Evolutionary conservation across 2,888 invertebrate genomes (phyloP), one percentile per base, ranked within the genome.

Genomic region (Acronicta psi): DNA sequence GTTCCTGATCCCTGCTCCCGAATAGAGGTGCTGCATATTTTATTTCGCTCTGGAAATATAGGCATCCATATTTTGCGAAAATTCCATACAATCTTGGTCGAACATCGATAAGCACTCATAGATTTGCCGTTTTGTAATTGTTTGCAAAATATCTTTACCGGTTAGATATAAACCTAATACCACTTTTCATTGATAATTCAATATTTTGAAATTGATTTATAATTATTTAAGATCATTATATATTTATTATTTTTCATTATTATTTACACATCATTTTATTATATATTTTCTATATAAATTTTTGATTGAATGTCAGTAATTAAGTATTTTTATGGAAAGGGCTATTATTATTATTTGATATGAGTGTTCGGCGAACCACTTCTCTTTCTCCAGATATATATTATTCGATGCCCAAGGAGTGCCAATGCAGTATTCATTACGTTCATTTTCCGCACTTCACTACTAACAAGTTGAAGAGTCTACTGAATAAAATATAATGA

Each of bases 61-160:
- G 17, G 18, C 42, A 43, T 46, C 29, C 52, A 52, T 31, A 66
- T 37, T 52, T 41, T 16, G 55, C 6, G 51, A 49, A 53, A 42
- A 61, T 56, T 34, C n/a, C 23, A 11, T 13, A 18, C 31, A 29
- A 52, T 34, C 13, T 37, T n/a, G 18, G 9, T 52, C 41, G 59
- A 71, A 66, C 71, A 58, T 51, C 44, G 47, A 66, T 47, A 57
- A 65, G 46, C 23, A 65, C 54, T 49, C 56, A 45, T 58, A 31
- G 41, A 67, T 49, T 38, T 38, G 16, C 17, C n/a, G 34, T 50
- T 45, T 41, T 49, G 16, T 25, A 66, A 37, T 45, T 36, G 16
- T 49, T 71, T 58, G 20, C 23, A 23, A 7, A 23, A 7, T 23
- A 23, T 23, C 20, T 20, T 20, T 20, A 20, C 5, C 20, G 20